Base-by-base conservation (phyloP, 2,888 invertebrate genomes). In the Drosophila peninsularis region DNA sequence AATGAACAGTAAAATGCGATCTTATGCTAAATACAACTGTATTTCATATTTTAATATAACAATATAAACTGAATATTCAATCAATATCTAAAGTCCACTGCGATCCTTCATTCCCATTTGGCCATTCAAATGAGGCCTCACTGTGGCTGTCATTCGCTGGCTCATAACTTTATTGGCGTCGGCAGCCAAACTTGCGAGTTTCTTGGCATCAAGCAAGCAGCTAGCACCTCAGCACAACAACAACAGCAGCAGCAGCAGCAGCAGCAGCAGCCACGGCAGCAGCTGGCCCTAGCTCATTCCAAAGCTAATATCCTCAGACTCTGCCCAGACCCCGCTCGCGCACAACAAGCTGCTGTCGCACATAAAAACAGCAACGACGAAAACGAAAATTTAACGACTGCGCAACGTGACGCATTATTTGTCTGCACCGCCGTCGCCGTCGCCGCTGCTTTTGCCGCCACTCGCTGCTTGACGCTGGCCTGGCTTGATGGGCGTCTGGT, bases 321-420 rank as follows among this genome's bases (percentile, higher is more conserved):
- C 34, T 34, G 9, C 53, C 21, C 37, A 37, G 50, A 21, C 50
- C 57, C 37, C 24, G n/a, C 55, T 49, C 11, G 45, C 30, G 24
- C 50, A 61, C 47, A 67, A 49, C 30, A 49, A 62, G 47, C 70
- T 67, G 54, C 66, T 76, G 80, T 80, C 80, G 82, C 82, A 81
- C 82, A 85, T 83, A 83, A 83, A 85, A 85, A 85, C 80, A 62
- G 78, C 78, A 76, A 69, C 80, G 76, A 80, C 78, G 88, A 82
- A 85, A 87, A 87, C 85, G 83, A 84, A 84, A 84, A 84, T 84
- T 84, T 84, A 84, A 84, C 83, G 83, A 84, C 83, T 84, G 83
- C 83, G 83, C 83, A 84, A 84, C 83, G 83, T 84, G 83, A 84
- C 83, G 83, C 83, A 84, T 84, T 84, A 85, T 84, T 84, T 84